Evolutionary conservation across 1,140 invertebrate genomes (phyloP).

Genomic region (Polyergus mexicanus): DNA sequence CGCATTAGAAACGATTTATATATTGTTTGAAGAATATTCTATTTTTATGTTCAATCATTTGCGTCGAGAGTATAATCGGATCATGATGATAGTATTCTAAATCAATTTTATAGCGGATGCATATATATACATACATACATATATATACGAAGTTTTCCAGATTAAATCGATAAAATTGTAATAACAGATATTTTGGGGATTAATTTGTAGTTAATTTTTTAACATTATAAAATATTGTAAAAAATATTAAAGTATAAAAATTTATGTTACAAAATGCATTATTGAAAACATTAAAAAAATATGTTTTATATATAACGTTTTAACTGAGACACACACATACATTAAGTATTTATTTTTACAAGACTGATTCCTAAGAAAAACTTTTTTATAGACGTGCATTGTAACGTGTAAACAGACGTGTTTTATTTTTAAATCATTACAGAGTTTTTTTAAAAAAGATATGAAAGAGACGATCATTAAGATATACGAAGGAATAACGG

Average conservation of each 20-base stretch:
- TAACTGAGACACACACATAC: neutral
- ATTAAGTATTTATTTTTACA: neutral
- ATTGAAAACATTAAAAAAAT: neutral
- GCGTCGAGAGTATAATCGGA: neutral
- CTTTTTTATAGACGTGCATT: constrained; percentile 2
- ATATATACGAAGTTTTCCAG: neutral
- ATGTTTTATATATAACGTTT: neutral
- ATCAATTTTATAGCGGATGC: neutral
- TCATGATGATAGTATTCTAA: neutral
- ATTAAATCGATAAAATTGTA: neutral
- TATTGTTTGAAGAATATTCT: neutral
- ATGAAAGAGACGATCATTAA: neutral
- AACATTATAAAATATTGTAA: neutral
- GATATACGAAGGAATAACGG: neutral
- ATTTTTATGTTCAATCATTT: constrained; percentile 8
- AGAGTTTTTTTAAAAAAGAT: neutral
- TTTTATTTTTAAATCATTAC: constrained; percentile 37
- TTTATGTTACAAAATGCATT: neutral
- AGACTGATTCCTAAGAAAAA: neutral
- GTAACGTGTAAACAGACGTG: too few relatives aligned
- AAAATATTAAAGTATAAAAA: neutral
- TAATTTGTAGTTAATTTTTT: neutral
- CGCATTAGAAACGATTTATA: constrained; percentile 22
- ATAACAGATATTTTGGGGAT: neutral
- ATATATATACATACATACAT: too few relatives aligned